Evolutionary conservation across 92 coral and sea anemone genomes (phyloP), one percentile per base, ranked within the genome.

Genomic region (Paragorgia papillata): DNA sequence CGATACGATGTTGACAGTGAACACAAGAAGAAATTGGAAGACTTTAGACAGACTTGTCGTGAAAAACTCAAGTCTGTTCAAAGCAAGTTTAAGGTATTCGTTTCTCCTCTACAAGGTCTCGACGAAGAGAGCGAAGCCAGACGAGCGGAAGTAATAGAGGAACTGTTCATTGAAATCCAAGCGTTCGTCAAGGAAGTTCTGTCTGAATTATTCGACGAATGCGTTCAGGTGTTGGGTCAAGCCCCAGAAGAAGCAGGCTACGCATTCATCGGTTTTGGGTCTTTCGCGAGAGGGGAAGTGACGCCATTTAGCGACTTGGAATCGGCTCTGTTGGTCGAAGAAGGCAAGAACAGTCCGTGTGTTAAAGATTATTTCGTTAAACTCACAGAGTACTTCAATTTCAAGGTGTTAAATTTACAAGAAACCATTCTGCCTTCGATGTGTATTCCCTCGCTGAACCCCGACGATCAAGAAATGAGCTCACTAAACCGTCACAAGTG

Each of bases 231-330:
- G 1, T 33, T 68, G 40, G 75, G 75, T 21, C 37, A 12, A 26
- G 55, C 75, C 26, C 75, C 75, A 9, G 41, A 68, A 9, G 75
- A 19, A 25, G 59, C 29, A 20, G 46, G 17, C 59, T 68, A 44
- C 28, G 75, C 75, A 12, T 68, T 68, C 55, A 46, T 68, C 28
- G 75, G 58, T 44, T 68, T 68, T 12, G 75, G 75, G 21, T 68
- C 75, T 25, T 68, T 68, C 21, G 35, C 75, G 34, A 68, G 75
- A 49, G 20, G 59, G 13, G 75, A 68, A 53, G 59, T 53, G 37
- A 68, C 75, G 8, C 75, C 75, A 53, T 68, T 44, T 12, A 68
- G 75, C 30, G 75, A 68, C 55, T 27, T 68, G 59, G 75, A 68
- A 30, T 68, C 40, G 1, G 75, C 57, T 12, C 10, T 68, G 34